A percentile compares a stretch with the other conserved stretches of the same genome.
Conservation (phyloP, 1,140 invertebrate species). For the Drosophila bipectinata region DNA sequence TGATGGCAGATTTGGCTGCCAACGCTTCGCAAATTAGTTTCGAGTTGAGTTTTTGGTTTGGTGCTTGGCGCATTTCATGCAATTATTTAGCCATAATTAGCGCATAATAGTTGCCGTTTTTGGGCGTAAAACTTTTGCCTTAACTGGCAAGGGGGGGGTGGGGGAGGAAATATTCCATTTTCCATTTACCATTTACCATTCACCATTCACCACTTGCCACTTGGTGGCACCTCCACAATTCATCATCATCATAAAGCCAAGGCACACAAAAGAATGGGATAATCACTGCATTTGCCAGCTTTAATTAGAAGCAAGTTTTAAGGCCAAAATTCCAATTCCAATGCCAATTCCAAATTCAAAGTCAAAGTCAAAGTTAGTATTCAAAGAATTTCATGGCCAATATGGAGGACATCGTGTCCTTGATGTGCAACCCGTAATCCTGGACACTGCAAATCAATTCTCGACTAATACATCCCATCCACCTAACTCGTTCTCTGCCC, state of each 20-base stretch:
- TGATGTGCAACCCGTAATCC: not conserved
- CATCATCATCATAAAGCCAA: constrained; percentile 43
- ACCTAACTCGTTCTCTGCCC: not conserved
- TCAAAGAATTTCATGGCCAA: constrained; percentile 3
- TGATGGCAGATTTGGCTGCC: constrained; percentile 39
- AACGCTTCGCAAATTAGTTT: constrained; percentile 49
- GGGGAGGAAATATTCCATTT: constrained; percentile 18
- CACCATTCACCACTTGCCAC: not conserved
- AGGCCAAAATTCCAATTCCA: not conserved
- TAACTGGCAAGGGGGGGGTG: constrained; percentile 9
- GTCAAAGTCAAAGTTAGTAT: not conserved
- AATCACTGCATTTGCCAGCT: constrained; percentile 39
- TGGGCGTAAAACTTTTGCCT: constrained; percentile 26
- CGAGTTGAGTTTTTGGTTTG: constrained; percentile 37
- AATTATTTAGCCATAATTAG: constrained; percentile 57
- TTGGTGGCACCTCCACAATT: constrained; percentile 25
- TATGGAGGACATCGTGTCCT: not conserved
- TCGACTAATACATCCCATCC: not conserved
- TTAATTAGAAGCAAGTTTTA: constrained; percentile 22
- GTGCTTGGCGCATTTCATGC: constrained; percentile 40
- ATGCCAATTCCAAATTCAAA: not conserved
- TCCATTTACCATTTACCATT: not conserved
- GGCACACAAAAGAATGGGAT: constrained; percentile 5
- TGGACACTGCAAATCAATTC: constrained; percentile 21
- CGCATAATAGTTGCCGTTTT: constrained; percentile 53